phyloP scores from a whole-genome alignment of 1,140 invertebrate genomes.

The Drosophila carrolli region DNA sequence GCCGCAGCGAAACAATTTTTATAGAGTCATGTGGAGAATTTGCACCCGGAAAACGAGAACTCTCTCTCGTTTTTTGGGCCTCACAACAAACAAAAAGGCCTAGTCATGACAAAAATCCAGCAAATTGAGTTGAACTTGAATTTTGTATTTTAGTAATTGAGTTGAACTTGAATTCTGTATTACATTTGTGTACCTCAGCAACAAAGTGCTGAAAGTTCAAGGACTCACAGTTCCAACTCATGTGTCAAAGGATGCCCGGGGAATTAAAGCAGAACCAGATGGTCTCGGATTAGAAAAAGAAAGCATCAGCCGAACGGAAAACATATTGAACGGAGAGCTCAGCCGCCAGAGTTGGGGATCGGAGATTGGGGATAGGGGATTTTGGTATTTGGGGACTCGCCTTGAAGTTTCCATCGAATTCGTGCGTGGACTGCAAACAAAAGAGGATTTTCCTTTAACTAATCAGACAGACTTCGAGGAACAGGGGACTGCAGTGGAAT shows the following conservation, averaged over 20 bases:
- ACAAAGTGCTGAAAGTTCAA: constrained; percentile 59
- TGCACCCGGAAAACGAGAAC: background rate
- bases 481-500: background rate
- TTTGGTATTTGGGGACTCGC: constrained; percentile 8
- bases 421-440: constrained; percentile 69
- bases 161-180: constrained; percentile 8
- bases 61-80: background rate
- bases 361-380: constrained; percentile 7
- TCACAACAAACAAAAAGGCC: background rate
- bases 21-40: constrained; percentile 19
- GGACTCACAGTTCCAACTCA: constrained; percentile 39
- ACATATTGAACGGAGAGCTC: constrained; percentile 54
- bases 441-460: constrained; percentile 39
- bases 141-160: constrained; percentile 7
- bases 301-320: constrained; percentile 20
- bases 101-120: constrained; percentile 5
- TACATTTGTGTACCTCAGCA: constrained; percentile 14
- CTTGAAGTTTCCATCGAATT: constrained; percentile 41
- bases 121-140: constrained; percentile 44
- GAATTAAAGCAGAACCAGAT: constrained; percentile 57
- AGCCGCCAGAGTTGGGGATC: constrained; percentile 1
- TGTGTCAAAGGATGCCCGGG: constrained; percentile 56
- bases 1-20: constrained; percentile 29
- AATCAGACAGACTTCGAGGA: constrained; percentile 26
- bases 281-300: constrained; percentile 57